A percentile compares a stretch with the other conserved stretches of the same genome.
Evolutionary conservation across 2,797 vertebrate genomes (phyloP).

Genomic region (Prionace glauca): DNA sequence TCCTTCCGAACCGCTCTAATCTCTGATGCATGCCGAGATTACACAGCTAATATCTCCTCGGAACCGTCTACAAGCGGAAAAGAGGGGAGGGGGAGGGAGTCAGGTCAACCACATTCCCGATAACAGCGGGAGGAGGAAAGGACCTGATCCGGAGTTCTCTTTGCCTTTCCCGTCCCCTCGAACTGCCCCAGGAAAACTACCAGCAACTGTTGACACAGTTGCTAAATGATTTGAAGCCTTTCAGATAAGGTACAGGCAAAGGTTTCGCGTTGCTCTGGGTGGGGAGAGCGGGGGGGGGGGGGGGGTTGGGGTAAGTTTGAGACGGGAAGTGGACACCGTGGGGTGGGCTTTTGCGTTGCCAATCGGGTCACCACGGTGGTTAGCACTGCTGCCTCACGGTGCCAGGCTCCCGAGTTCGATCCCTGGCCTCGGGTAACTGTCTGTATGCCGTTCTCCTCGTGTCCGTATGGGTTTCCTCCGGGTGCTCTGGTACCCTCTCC

Average conservation of each 20-base stretch:
- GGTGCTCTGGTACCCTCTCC: too few species aligned
- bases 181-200: not conserved
- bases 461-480: too few species aligned
- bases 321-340: not conserved
- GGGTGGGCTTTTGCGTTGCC: not conserved
- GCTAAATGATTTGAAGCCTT: not conserved
- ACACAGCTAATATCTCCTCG: slow-evolving; percentile 41
- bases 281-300: not conserved
- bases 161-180: too few species aligned
- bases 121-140: not conserved
- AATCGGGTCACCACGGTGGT: too few species aligned
- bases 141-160: not conserved
- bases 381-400: too few species aligned
- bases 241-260: not conserved
- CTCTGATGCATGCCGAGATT: slow-evolving; percentile 43
- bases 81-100: not conserved
- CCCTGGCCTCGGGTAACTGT: too few species aligned
- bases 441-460: too few species aligned
- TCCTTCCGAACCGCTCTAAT: slow-evolving; percentile 49
- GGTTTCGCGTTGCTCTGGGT: not conserved
- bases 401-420: too few species aligned
- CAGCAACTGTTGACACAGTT: not conserved
- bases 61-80: slow-evolving; percentile 36
- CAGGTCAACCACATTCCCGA: not conserved
- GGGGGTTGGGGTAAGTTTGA: not conserved